Evolutionary conservation across 2,888 invertebrate species (phyloP), one percentile per base, ranked within the genome.

Genomic region (Allygus modestus): DNA sequence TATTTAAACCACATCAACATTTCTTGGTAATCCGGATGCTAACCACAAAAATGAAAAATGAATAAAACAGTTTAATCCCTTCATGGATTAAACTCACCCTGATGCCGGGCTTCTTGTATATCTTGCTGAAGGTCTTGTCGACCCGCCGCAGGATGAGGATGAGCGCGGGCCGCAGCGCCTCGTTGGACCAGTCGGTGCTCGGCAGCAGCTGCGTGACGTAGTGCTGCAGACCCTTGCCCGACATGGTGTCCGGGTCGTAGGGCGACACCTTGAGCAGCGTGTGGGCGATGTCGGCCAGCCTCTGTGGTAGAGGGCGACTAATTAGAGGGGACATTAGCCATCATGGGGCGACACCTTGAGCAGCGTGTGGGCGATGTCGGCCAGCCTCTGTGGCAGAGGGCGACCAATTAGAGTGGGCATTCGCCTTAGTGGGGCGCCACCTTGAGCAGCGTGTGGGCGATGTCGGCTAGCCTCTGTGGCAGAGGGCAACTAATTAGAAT

Each of bases 321-420:
- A n/a, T n/a, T n/a, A n/a, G n/a, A n/a, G 0, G 99, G 91, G 0
- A 99, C 99, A 41, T 97, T 93, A 88, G 99, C 99, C 0, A 96
- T 97, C 97, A 99, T 98, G 0, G 99, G 99, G 99, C 0, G 99
- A 98, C 26, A 99, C 96, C 92, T 99, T 99, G 23, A 99, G 92
- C 20, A 99, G 92, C 12, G 98, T 98, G 90, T 99, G 98, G 0
- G 99, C 99, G 87, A 99, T 97, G 89, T 99, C 99, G 0, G 99
- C 98, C 82, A 99, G 91, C 82, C 99, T 94, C 97, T 97, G 90
- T 54, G 91, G 17, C 99, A 0, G n/a, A n/a, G 5, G n/a, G n/a
- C n/a, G n/a, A n/a, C n/a, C n/a, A n/a, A n/a, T n/a, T n/a, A n/a
- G n/a, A n/a, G 0, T 99, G 91, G 0, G 99, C 99, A 41, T 97